These are phyloP conservation scores for Hofmannophila pseudospretella DNA, from an alignment of 2,888 invertebrate genomes.

Conservation along the genomic window DNA sequence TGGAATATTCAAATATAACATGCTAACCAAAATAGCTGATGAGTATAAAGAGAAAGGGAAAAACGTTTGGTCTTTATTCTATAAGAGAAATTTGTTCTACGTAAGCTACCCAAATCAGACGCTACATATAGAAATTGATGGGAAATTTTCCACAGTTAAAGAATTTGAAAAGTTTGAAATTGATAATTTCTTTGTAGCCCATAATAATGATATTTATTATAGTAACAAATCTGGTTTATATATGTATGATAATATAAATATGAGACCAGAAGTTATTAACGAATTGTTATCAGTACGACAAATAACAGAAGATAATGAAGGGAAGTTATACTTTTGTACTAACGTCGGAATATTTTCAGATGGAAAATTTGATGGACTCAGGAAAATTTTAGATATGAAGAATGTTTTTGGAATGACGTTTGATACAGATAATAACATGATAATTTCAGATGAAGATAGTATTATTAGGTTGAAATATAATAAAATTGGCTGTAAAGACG, in stretches of 20 bases:
- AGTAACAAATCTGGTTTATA: slow-evolving; percentile 50
- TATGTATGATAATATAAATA: slow-evolving; percentile 32
- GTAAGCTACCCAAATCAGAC: slow-evolving; percentile 55
- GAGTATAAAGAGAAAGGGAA: slow-evolving; percentile 43
- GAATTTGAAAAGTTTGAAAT: slow-evolving; percentile 50
- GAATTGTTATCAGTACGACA: slow-evolving; percentile 45
- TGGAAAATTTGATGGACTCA: slow-evolving; percentile 24
- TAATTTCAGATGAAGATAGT: slow-evolving; percentile 44
- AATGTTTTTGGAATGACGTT: slow-evolving; percentile 47
- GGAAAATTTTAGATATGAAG: slow-evolving; percentile 35
- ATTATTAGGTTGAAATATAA: slow-evolving; percentile 38
- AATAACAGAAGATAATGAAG: slow-evolving; percentile 49
- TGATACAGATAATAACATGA: slow-evolving; percentile 48
- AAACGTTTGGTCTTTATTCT: slow-evolving; percentile 51
- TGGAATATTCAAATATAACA: slow-evolving; percentile 54
- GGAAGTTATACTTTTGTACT: slow-evolving; percentile 41
- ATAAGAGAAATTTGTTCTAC: slow-evolving; percentile 46
- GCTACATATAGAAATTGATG: slow-evolving; percentile 43
- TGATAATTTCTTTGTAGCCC: slow-evolving; percentile 42
- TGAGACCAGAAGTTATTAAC: slow-evolving; percentile 24
- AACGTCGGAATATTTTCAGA: slow-evolving; percentile 38
- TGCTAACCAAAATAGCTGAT: slow-evolving; percentile 45
- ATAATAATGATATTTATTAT: slow-evolving; percentile 35
- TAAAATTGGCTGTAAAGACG: slow-evolving; percentile 28
- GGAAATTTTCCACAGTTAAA: slow-evolving; percentile 40